Percentiles rank a stretch among this genome's conserved stretches.
Evolutionary conservation across 2,888 invertebrate species (phyloP).

Genomic region (Luperina nickerlii): DNA sequence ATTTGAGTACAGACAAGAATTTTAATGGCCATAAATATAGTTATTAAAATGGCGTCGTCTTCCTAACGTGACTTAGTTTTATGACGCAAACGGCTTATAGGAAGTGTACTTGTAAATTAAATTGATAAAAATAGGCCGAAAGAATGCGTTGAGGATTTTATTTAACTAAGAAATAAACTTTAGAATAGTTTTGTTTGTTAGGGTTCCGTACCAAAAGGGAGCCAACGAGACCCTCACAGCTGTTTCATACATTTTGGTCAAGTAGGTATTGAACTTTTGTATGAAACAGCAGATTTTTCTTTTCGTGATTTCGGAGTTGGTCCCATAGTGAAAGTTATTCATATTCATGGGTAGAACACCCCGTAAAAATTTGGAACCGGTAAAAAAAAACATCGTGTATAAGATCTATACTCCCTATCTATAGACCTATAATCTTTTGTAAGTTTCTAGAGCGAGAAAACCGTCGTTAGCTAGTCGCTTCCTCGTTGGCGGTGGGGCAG

Average conservation of each 20-base stretch:
- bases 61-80: conserved; percentile 47
- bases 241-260: too few relatives aligned
- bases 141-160: background rate
- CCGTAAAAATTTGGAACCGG: too few relatives aligned
- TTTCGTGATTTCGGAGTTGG: too few relatives aligned
- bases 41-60: conserved; percentile 31
- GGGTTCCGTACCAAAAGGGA: too few relatives aligned
- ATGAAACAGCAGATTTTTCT: too few relatives aligned
- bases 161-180: background rate
- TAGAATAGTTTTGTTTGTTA: background rate
- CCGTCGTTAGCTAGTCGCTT: background rate
- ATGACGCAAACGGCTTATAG: conserved; percentile 43
- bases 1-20: conserved; percentile 25
- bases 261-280: too few relatives aligned
- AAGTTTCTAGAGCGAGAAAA: background rate
- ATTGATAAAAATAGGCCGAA: conserved; percentile 39
- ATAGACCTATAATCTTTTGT: background rate
- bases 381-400: too few relatives aligned
- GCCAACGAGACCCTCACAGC: too few relatives aligned
- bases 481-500: background rate
- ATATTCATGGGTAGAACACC: too few relatives aligned
- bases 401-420: too few relatives aligned
- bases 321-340: too few relatives aligned
- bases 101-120: conserved; percentile 29
- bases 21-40: conserved; percentile 43